A percentile compares a stretch with the other conserved stretches of the same genome.
Conservation (phyloP, 2,797 vertebrate species). For the Peromyscus eremicus region DNA sequence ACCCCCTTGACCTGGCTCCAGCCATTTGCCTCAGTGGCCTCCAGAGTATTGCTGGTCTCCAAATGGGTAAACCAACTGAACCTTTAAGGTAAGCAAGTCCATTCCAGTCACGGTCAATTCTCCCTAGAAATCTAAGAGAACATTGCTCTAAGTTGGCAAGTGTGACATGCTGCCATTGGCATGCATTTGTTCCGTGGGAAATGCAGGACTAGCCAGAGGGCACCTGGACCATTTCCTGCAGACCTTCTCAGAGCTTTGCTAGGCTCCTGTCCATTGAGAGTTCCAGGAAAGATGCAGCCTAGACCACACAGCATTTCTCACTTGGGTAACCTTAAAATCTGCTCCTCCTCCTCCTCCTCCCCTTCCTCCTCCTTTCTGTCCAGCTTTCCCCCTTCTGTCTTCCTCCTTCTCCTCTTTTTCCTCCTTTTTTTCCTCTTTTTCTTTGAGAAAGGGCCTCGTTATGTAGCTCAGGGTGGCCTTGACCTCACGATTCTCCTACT, state of each 20-base stretch:
- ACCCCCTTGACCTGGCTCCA: background rate
- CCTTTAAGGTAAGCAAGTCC: background rate
- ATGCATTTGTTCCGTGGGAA: background rate
- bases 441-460: background rate
- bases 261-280: background rate
- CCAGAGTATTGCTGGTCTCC: background rate
- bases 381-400: too few relatives aligned
- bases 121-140: background rate
- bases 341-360: background rate
- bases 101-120: background rate
- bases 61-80: background rate
- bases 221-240: background rate
- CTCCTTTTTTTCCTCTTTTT: too few relatives aligned
- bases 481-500: background rate
- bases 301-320: background rate
- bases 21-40: background rate
- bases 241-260: constrained; percentile 14
- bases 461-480: background rate
- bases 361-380: fast-evolving
- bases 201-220: background rate
- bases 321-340: background rate
- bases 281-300: background rate
- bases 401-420: fast-evolving
- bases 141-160: background rate
- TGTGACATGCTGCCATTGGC: background rate